Percentiles rank a stretch among this genome's conserved stretches.
Conservation (phyloP, 2,797 vertebrate genomes). For the Ctenopoma kingsleyae region DNA sequence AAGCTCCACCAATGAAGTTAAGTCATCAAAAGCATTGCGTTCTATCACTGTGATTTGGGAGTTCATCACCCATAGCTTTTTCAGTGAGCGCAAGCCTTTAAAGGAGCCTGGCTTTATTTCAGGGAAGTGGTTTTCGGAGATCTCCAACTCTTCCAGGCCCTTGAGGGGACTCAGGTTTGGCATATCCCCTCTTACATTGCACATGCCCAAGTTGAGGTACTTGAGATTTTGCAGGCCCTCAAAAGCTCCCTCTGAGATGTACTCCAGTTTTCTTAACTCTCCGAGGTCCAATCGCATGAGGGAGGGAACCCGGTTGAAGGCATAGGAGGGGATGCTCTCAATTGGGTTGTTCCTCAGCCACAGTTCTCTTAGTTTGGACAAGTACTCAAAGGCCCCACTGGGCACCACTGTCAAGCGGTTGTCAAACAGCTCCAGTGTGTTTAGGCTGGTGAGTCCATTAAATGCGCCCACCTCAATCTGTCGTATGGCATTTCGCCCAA, state of each 20-base stretch:
- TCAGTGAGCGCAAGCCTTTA: constrained; percentile 91
- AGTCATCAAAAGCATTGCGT: constrained; percentile 95
- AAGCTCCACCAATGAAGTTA: constrained; percentile 93
- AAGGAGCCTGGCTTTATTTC: constrained; percentile 94
- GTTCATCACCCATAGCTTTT: constrained; percentile 99
- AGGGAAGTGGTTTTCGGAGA: constrained; percentile 95
- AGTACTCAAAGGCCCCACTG: constrained; percentile 97
- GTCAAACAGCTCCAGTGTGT: constrained; percentile 97
- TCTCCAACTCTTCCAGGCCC: constrained; percentile 96
- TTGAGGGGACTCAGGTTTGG: constrained; percentile 94
- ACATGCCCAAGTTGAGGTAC: constrained; percentile 99
- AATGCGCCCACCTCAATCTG: constrained; percentile 99
- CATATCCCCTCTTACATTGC: constrained; percentile 95
- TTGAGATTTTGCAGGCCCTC: constrained; percentile 97
- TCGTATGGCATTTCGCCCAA: constrained; percentile 95
- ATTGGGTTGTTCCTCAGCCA: constrained; percentile 99
- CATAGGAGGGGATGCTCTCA: constrained; percentile 97
- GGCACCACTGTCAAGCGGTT: constrained; percentile 97
- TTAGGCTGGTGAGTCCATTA: constrained; percentile 96
- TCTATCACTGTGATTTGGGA: constrained; percentile 94
- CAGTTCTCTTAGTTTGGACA: constrained; percentile 96
- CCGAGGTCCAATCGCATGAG: constrained; percentile 96
- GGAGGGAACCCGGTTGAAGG: constrained; percentile 98
- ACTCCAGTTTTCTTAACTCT: constrained; percentile 96
- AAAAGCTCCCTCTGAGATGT: constrained; percentile 97